Evolutionary conservation across 2,888 invertebrate genomes (phyloP).

Genomic region (Drosophila dives): DNA sequence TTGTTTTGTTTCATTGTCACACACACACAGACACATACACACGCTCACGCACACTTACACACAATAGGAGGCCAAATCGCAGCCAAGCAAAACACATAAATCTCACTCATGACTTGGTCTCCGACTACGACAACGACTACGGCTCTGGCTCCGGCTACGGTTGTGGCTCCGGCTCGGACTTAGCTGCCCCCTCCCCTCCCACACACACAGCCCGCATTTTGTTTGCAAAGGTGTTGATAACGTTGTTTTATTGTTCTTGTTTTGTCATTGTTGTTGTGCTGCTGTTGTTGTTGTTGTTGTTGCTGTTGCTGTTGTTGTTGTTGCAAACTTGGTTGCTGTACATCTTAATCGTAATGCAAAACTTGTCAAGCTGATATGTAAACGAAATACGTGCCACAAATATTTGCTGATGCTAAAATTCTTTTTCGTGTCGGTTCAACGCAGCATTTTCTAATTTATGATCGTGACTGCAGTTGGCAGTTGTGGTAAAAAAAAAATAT

Average conservation of each 20-base stretch:
- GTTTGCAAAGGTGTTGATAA: constrained; percentile 73
- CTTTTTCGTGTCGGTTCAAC: constrained; percentile 55
- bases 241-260: constrained; percentile 61
- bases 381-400: constrained; percentile 78
- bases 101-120: constrained; percentile 75
- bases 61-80: constrained; percentile 54
- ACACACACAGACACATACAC: constrained; percentile 28
- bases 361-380: constrained; percentile 79
- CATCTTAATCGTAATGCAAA: constrained; percentile 81
- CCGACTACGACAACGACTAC: constrained; percentile 15
- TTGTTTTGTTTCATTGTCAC: constrained; percentile 79
- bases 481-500: neutral
- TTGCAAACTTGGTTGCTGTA: constrained; percentile 56
- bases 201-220: constrained; percentile 30
- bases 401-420: constrained; percentile 71
- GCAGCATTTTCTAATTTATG: constrained; percentile 72
- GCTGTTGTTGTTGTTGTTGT: constrained; percentile 16
- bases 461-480: constrained; percentile 34
- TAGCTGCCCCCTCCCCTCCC: constrained; percentile 21
- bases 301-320: constrained; percentile 26
- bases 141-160: constrained; percentile 50
- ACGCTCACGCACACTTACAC: constrained; percentile 1
- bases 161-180: constrained; percentile 13
- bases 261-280: constrained; percentile 15
- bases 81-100: constrained; percentile 80